Conservation (phyloP, 2,888 invertebrate genomes). For the Limenitis camilla region DNA sequence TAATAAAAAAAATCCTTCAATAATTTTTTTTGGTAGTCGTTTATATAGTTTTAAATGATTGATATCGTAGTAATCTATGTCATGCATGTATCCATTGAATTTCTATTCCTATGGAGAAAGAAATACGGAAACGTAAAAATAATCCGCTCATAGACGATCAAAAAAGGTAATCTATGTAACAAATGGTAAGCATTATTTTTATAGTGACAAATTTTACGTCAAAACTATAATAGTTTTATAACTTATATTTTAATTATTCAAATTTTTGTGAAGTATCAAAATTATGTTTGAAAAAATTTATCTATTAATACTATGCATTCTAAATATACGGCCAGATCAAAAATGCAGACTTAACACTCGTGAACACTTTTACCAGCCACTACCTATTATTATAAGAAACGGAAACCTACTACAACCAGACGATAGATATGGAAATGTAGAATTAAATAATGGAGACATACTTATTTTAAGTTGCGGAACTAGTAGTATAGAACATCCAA, state of each 20-base stretch:
- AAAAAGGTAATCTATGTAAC: too few species aligned
- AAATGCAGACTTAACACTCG: slow-evolving; percentile 48
- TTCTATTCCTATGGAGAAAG: too few species aligned
- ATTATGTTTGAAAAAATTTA: slow-evolving; percentile 41
- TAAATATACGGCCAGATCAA: slow-evolving; percentile 39
- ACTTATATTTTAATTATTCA: neutral
- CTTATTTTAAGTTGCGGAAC: slow-evolving; percentile 50
- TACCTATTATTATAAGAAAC: slow-evolving; percentile 50
- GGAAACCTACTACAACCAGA: slow-evolving; percentile 50
- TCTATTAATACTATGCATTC: slow-evolving; percentile 45
- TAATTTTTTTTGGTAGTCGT: too few species aligned
- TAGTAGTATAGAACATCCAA: slow-evolving; percentile 43
- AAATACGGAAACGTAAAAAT: too few species aligned
- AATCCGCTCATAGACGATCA: too few species aligned
- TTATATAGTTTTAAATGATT: too few species aligned
- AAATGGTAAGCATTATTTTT: too few species aligned
- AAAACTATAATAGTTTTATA: too few species aligned
- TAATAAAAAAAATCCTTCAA: too few species aligned
- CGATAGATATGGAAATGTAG: slow-evolving; percentile 45
- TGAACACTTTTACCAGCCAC: slow-evolving; percentile 48
- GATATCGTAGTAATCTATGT: too few species aligned
- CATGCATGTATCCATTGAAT: too few species aligned
- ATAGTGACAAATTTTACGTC: too few species aligned
- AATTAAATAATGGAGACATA: slow-evolving; percentile 43
- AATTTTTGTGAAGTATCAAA: slow-evolving; percentile 6